Base-by-base conservation (phyloP, 2,113 vertebrate species). In the Aldabrachelys gigantea region DNA sequence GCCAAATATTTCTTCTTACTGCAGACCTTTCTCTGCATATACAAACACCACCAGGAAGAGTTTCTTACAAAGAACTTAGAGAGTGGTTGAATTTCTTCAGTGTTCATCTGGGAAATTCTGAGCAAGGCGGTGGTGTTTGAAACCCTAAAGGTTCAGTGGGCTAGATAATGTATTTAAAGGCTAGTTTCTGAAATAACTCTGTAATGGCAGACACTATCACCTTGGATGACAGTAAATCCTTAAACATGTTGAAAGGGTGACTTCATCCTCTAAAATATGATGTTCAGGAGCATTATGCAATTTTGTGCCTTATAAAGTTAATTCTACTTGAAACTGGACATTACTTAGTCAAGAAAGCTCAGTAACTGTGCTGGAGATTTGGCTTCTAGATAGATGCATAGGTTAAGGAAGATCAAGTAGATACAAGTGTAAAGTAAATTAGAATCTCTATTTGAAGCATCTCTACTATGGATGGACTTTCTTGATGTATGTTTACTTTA, bases 391-490 rank as follows among this genome's bases (percentile, higher is more conserved):
- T 92, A 90, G 47, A 90, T 88, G 54, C 14, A 1, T 72, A 80
- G 80, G 87, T 94, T 94, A 95, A 81, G 90, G 35, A 87, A 90
- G 75, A 85, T 91, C 86, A 80, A 94, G 62, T 83, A 88, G 35
- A 76, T 8, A 81, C 0, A 1, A 94, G 86, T 76, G 41, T 84
- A 76, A 90, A 94, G 69, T 84, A 87, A 91, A 93, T 84, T 90
- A 84, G 89, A 90, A 29, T 6, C 11, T 82, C 91, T 69, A 1
- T 27, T 0, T 0, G 53, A 22, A 92, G 56, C 16, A 89, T 88
- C 90, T 22, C 19, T 82, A 89, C 8, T 89, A 47, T 41, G 87
- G 47, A 85, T 44, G 79, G 31, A 84, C 29, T 49, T 84, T 82
- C 52, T 76, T 47, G 2, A 54, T 94, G 54, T 80, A 25, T 53